phyloP scores from a whole-genome alignment of 2,888 invertebrate genomes.

The Cryptus armator region DNA sequence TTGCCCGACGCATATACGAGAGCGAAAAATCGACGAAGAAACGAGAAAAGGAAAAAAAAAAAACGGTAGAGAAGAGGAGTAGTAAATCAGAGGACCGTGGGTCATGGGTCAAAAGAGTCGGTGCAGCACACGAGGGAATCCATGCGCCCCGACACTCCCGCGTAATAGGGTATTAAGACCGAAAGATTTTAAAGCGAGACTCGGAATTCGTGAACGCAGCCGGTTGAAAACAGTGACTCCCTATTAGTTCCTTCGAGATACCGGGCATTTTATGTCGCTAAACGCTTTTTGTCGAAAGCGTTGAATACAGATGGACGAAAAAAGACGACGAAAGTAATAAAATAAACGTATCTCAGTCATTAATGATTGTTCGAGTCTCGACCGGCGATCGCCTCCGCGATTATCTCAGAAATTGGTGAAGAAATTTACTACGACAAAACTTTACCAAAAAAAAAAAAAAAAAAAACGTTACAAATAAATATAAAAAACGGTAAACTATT shows the following conservation, averaged over 20 bases:
- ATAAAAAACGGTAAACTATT: neutral
- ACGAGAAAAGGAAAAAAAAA: constrained; percentile 31
- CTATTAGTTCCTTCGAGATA: constrained; percentile 70
- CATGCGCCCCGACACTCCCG: constrained; percentile 37
- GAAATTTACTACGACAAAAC: constrained; percentile 13
- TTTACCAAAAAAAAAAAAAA: neutral
- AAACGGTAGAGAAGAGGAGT: constrained; percentile 42
- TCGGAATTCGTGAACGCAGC: constrained; percentile 68
- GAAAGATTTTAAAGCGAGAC: constrained; percentile 65
- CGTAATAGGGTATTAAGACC: constrained; percentile 73
- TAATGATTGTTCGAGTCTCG: constrained; percentile 8
- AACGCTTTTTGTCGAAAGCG: constrained; percentile 53
- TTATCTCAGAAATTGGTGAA: constrained; percentile 51
- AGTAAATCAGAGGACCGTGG: constrained; percentile 77
- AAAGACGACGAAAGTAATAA: constrained; percentile 23
- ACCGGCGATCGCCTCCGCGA: constrained; percentile 13
- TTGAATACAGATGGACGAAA: constrained; percentile 7
- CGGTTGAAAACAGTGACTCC: constrained; percentile 50
- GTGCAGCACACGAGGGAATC: constrained; percentile 60
- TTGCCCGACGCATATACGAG: neutral
- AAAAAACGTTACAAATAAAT: neutral
- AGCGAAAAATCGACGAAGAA: constrained; percentile 26
- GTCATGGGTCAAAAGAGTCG: constrained; percentile 75
- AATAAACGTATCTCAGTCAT: constrained; percentile 45
- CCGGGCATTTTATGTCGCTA: constrained; percentile 49